These are phyloP conservation scores for Sebastes taczanowskii DNA, from an alignment of 2,797 vertebrate species.

Conservation along the genomic window DNA sequence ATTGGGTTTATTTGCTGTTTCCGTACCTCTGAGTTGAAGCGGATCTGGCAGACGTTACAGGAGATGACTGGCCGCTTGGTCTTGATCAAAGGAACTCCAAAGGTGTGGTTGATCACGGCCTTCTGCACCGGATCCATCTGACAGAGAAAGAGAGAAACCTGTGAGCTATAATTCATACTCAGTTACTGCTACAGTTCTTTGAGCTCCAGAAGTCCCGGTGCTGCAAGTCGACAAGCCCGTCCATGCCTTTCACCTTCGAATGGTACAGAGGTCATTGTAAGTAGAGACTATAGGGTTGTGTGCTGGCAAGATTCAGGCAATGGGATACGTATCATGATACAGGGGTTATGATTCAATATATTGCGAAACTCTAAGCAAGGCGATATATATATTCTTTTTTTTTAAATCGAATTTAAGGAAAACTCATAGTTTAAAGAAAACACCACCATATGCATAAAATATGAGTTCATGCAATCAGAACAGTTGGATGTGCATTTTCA, in stretches of 20 bases:
- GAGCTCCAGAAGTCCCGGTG: not conserved
- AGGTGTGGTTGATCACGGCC: slow-evolving; percentile 91
- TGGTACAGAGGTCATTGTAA: not conserved
- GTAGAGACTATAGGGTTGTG: too few relatives aligned
- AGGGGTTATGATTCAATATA: too few relatives aligned
- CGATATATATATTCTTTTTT: fast-evolving
- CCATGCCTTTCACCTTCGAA: not conserved
- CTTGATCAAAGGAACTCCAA: slow-evolving; percentile 89
- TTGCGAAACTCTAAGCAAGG: too few relatives aligned
- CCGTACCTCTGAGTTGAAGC: slow-evolving; percentile 93
- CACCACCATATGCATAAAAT: too few relatives aligned
- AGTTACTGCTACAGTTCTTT: not conserved
- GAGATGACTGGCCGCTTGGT: slow-evolving; percentile 92
- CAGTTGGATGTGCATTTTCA: too few relatives aligned
- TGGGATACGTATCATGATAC: too few relatives aligned
- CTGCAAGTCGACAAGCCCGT: not conserved
- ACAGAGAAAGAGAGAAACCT: slow-evolving; percentile 24
- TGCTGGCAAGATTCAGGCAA: too few relatives aligned
- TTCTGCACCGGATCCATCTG: slow-evolving; percentile 96
- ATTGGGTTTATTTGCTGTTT: not conserved
- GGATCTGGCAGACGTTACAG: slow-evolving; percentile 95
- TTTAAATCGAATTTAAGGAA: too few relatives aligned
- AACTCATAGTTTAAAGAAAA: too few relatives aligned
- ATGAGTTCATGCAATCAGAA: too few relatives aligned
- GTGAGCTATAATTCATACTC: slow-evolving; percentile 32